Conservation (phyloP, 2,888 invertebrate genomes). For the Elgonia sp. region DNA sequence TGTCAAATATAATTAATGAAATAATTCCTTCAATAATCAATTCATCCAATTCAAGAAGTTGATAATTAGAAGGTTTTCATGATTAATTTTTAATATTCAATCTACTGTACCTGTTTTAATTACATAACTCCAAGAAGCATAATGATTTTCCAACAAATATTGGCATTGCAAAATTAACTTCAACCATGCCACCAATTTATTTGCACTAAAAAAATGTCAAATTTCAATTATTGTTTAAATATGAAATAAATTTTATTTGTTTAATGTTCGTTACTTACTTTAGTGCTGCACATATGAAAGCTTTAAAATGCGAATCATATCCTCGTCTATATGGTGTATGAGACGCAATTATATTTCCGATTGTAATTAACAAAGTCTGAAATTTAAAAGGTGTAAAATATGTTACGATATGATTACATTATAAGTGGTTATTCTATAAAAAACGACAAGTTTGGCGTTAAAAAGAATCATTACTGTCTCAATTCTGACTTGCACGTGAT, state of each 20-base stretch:
- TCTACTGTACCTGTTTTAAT: conserved; percentile 92
- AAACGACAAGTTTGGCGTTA: no score
- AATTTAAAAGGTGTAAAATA: no score
- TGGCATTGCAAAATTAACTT: conserved; percentile 96
- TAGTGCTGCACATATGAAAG: conserved; percentile 97
- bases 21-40: no score
- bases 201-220: conserved; percentile 89
- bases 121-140: conserved; percentile 97
- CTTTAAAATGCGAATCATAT: conserved; percentile 98
- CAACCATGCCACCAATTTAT: conserved; percentile 97
- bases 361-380: conserved; percentile 94
- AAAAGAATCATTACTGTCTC: no score
- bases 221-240: neutral
- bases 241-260: neutral
- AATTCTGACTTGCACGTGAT: no score
- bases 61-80: no score
- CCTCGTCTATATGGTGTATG: conserved; percentile 97
- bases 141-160: conserved; percentile 93
- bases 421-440: no score
- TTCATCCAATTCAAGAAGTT: no score
- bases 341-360: conserved; percentile 96
- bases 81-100: neutral
- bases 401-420: no score
- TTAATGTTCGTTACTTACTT: conserved; percentile 90
- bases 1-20: no score